A percentile compares a stretch with the other conserved stretches of the same genome.
These are phyloP conservation scores for Streblospio benedicti DNA, from an alignment of 1,140 invertebrate genomes.

Conservation along the genomic window DNA sequence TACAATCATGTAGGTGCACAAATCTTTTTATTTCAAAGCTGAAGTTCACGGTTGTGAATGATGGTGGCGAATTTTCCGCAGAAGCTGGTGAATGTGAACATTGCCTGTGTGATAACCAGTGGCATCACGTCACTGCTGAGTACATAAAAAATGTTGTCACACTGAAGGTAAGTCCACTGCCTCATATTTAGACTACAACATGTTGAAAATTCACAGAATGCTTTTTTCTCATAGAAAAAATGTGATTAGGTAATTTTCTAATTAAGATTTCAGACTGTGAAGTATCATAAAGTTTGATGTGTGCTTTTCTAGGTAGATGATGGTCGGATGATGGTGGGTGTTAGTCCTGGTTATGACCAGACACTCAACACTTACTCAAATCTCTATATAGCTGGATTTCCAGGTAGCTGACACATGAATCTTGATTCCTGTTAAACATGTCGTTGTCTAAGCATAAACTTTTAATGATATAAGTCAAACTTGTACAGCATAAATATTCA, in stretches of 20 bases:
- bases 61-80: conserved; percentile 54
- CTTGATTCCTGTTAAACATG: neutral
- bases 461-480: neutral
- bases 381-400: conserved; percentile 74
- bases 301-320: no score
- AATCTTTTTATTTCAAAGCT: conserved; percentile 21
- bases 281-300: no score
- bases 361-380: conserved; percentile 53
- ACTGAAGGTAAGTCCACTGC: no score
- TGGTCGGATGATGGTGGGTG: conserved; percentile 46
- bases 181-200: no score
- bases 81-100: conserved; percentile 58
- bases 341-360: conserved; percentile 39
- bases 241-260: no score
- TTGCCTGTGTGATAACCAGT: conserved; percentile 72
- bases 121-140: conserved; percentile 71
- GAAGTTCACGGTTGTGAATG: conserved; percentile 49
- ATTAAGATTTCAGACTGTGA: no score
- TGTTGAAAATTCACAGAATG: no score
- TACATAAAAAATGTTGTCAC: conserved; percentile 56
- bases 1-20: no score
- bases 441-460: neutral
- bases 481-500: neutral
- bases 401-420: conserved; percentile 54
- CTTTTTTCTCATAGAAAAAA: no score